Evolutionary conservation across 2,888 invertebrate genomes (phyloP), one percentile per base, ranked within the genome.

Genomic region (Napeogenes inachia): DNA sequence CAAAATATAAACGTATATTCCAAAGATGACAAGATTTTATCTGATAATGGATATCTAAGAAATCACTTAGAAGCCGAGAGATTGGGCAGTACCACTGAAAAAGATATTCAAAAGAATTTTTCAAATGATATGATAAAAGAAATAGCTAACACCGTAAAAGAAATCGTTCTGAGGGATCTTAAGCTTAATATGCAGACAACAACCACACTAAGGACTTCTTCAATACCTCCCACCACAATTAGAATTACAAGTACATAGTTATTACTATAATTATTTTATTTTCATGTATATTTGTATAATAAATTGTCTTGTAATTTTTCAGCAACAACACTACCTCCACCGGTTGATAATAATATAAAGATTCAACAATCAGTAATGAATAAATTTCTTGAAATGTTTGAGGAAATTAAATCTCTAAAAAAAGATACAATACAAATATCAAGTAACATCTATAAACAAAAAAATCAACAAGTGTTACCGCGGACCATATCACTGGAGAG

Each of bases 141-240:
- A 67, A 82, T 88, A 57, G 83, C 82, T 46, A 78, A 84, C 61
- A 81, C 72, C 60, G 78, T 88, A 0, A 87, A 84, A 69, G 74
- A 71, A 13, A 75, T 82, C 46, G 75, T 88, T 6, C 70, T 87
- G 46, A 78, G 75, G 57, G 85, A 87, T 69, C 73, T 87, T 68
- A 33, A 74, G 74, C 45, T 73, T 75, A 62, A 67, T 74, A 45
- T 54, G 35, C 2, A 13, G 57, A 30, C 33, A 50, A 56, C 60
- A 13, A 57, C 54, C 38, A 69, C 59, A 13, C 65, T 68, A 30
- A 62, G 46, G 12, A 59, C 60, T 38, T 57, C 65, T 30, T 58
- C 65, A 38, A 66, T 61, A 12, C 62, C 62, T 30, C 56, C 45
- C 38, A 58, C 38, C n/a, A 63, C 62, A 21, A 53, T 60, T n/a